These are phyloP conservation scores for Euplagia quadripunctaria DNA, from an alignment of 2,888 invertebrate genomes.

Conservation along the genomic window DNA sequence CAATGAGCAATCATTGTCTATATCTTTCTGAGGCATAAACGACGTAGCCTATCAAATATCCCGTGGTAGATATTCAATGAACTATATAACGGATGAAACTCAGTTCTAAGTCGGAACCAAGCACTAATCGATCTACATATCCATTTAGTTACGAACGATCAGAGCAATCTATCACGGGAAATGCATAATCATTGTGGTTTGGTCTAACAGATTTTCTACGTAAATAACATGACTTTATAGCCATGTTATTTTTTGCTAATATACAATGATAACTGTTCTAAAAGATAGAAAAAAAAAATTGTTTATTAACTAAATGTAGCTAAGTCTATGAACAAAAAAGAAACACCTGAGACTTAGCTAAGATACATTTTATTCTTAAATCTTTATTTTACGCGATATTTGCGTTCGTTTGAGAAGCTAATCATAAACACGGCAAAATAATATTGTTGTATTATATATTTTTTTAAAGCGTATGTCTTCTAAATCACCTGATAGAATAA, in stretches of 20 bases:
- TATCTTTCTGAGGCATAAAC: not conserved
- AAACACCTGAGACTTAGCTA: too few species aligned
- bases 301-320: too few species aligned
- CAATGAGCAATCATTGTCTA: not conserved
- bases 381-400: too few species aligned
- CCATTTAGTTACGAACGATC: conserved; percentile 11
- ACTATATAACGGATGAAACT: not conserved
- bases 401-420: too few species aligned
- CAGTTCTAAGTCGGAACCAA: conserved; percentile 1
- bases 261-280: too few species aligned
- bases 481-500: too few species aligned
- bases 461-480: too few species aligned
- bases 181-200: conserved; percentile 1
- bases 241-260: not conserved
- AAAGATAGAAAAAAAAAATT: too few species aligned
- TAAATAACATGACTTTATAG: not conserved
- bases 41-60: not conserved
- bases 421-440: too few species aligned
- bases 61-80: not conserved
- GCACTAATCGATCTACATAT: conserved; percentile 8
- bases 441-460: too few species aligned
- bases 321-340: too few species aligned
- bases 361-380: too few species aligned
- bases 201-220: conserved; percentile 1
- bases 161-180: conserved; percentile 1